Conservation (phyloP, 2,113 vertebrate species). For the Ahaetulla prasina region DNA sequence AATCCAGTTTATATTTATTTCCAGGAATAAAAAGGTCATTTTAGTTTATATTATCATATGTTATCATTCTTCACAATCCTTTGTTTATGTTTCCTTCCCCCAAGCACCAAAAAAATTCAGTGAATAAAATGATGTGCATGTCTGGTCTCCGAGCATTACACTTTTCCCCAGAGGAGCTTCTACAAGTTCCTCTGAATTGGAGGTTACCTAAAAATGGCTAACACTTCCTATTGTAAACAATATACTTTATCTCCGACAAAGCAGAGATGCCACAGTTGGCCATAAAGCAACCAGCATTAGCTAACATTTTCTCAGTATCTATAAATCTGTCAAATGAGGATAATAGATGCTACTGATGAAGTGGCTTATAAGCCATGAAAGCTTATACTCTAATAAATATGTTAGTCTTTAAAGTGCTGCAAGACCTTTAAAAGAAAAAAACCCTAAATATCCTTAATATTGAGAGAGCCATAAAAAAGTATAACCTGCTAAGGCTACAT, state of each 20-base stretch:
- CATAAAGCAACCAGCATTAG: not conserved
- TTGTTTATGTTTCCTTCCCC: not conserved
- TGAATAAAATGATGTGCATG: not conserved
- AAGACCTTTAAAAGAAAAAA: not conserved
- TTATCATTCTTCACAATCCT: not conserved
- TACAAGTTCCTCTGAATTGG: not conserved
- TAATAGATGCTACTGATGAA: not conserved
- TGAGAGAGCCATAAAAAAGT: not conserved
- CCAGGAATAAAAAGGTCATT: not conserved
- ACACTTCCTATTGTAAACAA: not conserved
- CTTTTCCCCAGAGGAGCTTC: not conserved
- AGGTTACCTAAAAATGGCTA: not conserved
- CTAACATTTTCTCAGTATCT: not conserved
- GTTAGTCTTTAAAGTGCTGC: not conserved
- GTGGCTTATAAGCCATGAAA: not conserved
- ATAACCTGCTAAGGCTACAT: not conserved
- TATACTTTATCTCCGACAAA: not conserved
- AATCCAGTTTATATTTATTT: constrained; percentile 3
- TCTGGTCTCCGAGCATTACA: not conserved
- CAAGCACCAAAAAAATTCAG: not conserved
- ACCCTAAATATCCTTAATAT: not conserved
- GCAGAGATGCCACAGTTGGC: not conserved
- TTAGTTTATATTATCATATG: not conserved
- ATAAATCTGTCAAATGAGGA: not conserved
- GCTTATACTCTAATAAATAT: not conserved